These are phyloP conservation scores for Ptiloglossa arizonensis DNA, from an alignment of 1,140 invertebrate species.

Conservation along the genomic window DNA sequence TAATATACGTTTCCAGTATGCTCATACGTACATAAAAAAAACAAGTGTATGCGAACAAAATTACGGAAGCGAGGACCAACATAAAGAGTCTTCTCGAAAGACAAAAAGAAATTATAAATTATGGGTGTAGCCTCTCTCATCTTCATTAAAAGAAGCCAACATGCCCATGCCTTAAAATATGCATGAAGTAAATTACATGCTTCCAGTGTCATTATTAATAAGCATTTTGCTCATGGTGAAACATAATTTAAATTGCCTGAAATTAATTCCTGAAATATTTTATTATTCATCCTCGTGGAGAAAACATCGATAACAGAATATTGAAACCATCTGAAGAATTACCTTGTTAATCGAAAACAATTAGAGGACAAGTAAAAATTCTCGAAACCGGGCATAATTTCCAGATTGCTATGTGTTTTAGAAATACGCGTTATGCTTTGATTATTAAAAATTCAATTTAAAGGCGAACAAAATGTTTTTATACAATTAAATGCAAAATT, in stretches of 20 bases:
- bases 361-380: neutral
- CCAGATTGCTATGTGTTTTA: neutral
- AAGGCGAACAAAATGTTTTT: too few relatives aligned
- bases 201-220: slow-evolving; percentile 14
- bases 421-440: neutral
- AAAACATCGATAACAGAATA: neutral
- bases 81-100: neutral
- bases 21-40: neutral
- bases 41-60: neutral
- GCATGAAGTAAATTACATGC: slow-evolving; percentile 6
- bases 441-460: too few relatives aligned
- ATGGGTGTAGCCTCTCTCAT: neutral
- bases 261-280: slow-evolving; percentile 3
- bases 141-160: neutral
- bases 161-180: neutral
- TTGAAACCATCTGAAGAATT: neutral
- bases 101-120: slow-evolving; percentile 7
- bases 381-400: neutral
- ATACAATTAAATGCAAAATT: too few relatives aligned
- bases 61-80: neutral
- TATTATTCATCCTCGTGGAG: slow-evolving; percentile 1
- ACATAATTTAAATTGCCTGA: neutral
- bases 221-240: neutral
- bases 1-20: neutral
- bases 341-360: neutral